Percentiles rank a stretch among this genome's conserved stretches.
These are phyloP conservation scores for Lepilemur septentrionalis DNA, from an alignment of 2,797 vertebrate genomes.

Conservation along the genomic window DNA sequence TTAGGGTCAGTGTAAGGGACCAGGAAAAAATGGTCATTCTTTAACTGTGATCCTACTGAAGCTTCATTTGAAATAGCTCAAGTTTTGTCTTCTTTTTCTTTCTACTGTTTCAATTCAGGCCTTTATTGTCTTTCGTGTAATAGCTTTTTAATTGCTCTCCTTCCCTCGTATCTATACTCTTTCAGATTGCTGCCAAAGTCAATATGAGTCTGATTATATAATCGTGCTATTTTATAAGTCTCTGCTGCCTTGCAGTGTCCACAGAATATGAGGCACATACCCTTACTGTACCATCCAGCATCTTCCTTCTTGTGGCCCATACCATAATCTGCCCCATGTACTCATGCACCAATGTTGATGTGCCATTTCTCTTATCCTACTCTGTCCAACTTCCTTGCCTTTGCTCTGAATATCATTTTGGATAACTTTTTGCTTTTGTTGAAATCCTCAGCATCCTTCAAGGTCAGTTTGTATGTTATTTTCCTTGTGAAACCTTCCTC, in stretches of 20 bases:
- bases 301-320: background rate
- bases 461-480: background rate
- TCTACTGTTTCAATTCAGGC: background rate
- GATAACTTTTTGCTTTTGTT: background rate
- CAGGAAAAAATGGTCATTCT: background rate
- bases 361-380: background rate
- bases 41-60: background rate
- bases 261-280: background rate
- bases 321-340: background rate
- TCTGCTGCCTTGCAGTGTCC: background rate
- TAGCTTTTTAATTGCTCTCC: background rate
- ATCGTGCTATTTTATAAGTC: background rate
- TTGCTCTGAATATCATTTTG: background rate
- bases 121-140: conserved; percentile 9
- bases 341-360: background rate
- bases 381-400: background rate
- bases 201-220: background rate
- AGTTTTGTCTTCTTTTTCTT: background rate
- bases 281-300: background rate
- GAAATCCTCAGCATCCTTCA: background rate
- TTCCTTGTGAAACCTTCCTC: background rate
- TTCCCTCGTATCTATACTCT: background rate
- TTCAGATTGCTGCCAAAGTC: background rate
- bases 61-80: background rate
- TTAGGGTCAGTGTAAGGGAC: background rate